phyloP scores from a whole-genome alignment of 2,797 vertebrate species.

The Callimico goeldii region DNA sequence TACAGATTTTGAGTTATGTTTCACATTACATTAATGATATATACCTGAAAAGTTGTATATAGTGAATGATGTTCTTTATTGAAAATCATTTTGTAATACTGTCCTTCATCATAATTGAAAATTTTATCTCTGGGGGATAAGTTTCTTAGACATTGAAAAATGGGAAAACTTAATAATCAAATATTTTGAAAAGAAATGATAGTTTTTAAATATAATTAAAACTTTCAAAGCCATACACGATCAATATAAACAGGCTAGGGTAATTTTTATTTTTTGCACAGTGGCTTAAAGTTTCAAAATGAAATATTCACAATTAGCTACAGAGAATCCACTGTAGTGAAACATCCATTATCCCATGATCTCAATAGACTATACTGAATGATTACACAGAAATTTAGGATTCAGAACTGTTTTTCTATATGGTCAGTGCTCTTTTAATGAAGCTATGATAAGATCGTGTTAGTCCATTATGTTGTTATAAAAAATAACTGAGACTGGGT shows the following conservation, averaged over 20 bases:
- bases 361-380: neutral
- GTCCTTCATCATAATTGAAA: neutral
- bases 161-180: neutral
- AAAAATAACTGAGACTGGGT: too few species aligned
- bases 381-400: neutral
- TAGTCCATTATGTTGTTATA: too few species aligned
- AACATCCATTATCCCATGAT: neutral
- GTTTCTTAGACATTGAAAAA: neutral
- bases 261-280: neutral
- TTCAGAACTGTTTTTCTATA: neutral
- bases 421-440: neutral
- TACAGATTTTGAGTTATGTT: neutral
- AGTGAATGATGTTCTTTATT: neutral
- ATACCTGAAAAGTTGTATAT: neutral
- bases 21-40: neutral
- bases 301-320: neutral
- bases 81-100: neutral
- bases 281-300: neutral
- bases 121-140: neutral
- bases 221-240: neutral
- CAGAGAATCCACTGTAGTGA: neutral
- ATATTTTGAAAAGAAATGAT: neutral
- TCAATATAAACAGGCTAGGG: neutral
- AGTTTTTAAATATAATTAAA: neutral
- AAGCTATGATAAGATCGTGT: neutral